A percentile compares a stretch with the other conserved stretches of the same genome.
phyloP scores from a whole-genome alignment of 92 coral and sea anemone species.

The Desmophyllum pertusum region DNA sequence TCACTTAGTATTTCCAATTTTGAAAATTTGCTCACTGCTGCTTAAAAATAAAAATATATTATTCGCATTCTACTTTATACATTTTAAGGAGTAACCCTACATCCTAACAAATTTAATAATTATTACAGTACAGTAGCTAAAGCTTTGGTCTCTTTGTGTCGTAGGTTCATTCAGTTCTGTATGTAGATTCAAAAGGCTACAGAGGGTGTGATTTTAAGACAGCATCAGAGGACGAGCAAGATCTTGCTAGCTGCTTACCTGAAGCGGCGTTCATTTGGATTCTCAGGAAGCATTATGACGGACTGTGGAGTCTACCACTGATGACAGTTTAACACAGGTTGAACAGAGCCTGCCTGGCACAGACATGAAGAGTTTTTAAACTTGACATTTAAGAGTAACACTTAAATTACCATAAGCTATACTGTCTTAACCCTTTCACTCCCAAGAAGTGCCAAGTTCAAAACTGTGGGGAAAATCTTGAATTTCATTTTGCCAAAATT shows the following conservation, averaged over 20 bases:
- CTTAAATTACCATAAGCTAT: neutral
- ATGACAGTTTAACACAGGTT: conserved; percentile 17
- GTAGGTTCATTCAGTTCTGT: conserved; percentile 74
- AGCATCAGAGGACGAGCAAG: conserved; percentile 54
- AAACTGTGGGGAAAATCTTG: no score
- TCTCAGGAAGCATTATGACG: conserved; percentile 53
- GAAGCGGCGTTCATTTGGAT: conserved; percentile 67
- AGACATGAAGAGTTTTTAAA: conserved; percentile 53
- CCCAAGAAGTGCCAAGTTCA: no score
- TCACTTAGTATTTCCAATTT: neutral
- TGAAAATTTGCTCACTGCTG: no score
- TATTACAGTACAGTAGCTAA: neutral
- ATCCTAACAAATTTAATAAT: no score
- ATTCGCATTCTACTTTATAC: no score
- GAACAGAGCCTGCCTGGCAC: conserved; percentile 62
- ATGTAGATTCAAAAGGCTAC: conserved; percentile 57
- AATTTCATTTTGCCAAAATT: no score
- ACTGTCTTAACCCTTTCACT: neutral
- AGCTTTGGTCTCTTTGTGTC: neutral
- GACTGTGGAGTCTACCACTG: conserved; percentile 21
- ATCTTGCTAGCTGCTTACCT: conserved; percentile 56
- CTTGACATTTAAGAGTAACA: neutral
- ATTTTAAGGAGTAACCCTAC: no score
- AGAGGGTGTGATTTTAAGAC: conserved; percentile 73
- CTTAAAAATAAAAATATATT: no score